phyloP scores from a whole-genome alignment of 2,888 invertebrate genomes.

The Euzophera pinguis region DNA sequence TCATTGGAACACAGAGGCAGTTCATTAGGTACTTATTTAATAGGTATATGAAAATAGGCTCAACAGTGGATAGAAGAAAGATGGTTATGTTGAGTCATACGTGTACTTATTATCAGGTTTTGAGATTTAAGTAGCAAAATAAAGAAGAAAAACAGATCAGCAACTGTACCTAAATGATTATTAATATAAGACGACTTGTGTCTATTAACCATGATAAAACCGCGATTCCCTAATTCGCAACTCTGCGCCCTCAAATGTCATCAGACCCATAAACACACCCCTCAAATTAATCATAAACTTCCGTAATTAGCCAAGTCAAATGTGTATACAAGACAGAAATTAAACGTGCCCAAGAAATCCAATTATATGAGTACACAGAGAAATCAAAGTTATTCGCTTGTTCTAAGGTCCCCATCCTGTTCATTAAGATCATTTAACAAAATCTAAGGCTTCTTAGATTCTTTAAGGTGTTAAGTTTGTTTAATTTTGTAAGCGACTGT shows the following conservation, averaged over 20 bases:
- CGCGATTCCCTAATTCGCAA: not conserved
- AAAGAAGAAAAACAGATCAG: no score
- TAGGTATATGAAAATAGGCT: no score
- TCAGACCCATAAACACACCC: conserved; percentile 5
- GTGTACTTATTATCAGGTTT: no score
- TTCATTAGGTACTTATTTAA: no score
- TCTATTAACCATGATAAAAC: not conserved
- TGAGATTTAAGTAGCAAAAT: no score
- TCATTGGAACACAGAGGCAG: no score
- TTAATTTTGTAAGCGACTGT: no score
- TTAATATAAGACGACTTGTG: not conserved
- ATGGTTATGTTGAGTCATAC: no score
- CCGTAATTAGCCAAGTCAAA: conserved; percentile 10
- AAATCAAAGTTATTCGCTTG: not conserved
- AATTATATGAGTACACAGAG: conserved; percentile 1
- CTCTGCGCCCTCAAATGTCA: not conserved
- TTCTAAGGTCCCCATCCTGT: not conserved
- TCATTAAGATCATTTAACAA: not conserved
- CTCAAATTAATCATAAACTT: conserved; percentile 10
- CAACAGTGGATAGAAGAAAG: no score
- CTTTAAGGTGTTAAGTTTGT: no score
- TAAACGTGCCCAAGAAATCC: conserved; percentile 3
- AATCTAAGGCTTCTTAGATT: no score
- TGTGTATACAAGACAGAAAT: conserved; percentile 4
- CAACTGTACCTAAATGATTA: no score